These are phyloP conservation scores for Linnaemya vulpina DNA, from an alignment of 2,888 invertebrate species.

Conservation along the genomic window DNA sequence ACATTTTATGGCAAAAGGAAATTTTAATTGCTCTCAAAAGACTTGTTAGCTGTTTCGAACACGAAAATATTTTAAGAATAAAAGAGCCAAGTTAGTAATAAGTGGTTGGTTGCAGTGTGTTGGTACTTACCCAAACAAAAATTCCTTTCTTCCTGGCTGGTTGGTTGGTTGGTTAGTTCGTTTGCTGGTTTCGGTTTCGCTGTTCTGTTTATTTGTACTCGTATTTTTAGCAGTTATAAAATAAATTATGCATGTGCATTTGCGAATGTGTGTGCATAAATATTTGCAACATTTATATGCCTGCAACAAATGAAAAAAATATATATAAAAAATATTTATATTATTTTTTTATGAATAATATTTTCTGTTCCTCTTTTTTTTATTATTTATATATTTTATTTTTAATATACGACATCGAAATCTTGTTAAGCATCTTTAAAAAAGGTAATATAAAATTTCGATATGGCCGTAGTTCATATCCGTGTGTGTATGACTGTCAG, in stretches of 20 bases:
- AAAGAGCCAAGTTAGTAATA: constrained; percentile 11
- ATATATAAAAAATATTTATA: constrained; percentile 57
- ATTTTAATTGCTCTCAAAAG: constrained; percentile 72
- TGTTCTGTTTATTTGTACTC: constrained; percentile 55
- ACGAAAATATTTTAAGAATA: constrained; percentile 42
- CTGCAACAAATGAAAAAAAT: constrained; percentile 13
- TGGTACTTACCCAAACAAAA: constrained; percentile 26
- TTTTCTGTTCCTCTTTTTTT: constrained; percentile 53
- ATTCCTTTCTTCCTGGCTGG: not conserved
- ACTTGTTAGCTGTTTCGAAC: constrained; percentile 64
- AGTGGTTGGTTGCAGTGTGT: constrained; percentile 14
- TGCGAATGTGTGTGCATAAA: constrained; percentile 50
- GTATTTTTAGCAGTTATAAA: constrained; percentile 63
- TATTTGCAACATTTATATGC: constrained; percentile 59
- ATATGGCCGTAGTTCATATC: constrained; percentile 46
- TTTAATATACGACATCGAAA: constrained; percentile 72
- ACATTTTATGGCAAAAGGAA: constrained; percentile 62
- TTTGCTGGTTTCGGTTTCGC: constrained; percentile 12
- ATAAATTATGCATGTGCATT: constrained; percentile 72
- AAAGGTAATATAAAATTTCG: constrained; percentile 66
- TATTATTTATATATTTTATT: constrained; percentile 35
- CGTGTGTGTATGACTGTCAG: constrained; percentile 7
- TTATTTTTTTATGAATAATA: constrained; percentile 71
- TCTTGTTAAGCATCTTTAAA: constrained; percentile 71
- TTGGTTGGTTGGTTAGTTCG: not conserved